These are phyloP conservation scores for Micrasema minimum DNA, from an alignment of 1,140 invertebrate genomes.

Conservation along the genomic window DNA sequence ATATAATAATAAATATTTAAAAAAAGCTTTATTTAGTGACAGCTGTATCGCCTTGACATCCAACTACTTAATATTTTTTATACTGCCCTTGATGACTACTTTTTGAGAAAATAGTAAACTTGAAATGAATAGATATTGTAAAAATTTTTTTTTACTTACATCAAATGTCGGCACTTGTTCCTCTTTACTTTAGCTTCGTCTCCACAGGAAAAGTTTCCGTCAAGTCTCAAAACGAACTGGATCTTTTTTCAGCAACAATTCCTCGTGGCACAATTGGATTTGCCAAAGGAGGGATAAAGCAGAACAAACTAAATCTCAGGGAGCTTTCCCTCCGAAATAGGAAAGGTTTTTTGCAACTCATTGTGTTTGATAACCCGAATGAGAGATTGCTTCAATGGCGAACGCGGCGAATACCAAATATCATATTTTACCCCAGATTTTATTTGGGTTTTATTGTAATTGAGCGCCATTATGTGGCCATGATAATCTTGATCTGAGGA, in stretches of 20 bases:
- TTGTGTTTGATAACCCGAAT: conserved; percentile 55
- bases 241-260: conserved; percentile 34
- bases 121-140: too few relatives aligned
- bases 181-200: not conserved
- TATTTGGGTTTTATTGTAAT: conserved; percentile 51
- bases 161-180: too few relatives aligned
- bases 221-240: conserved; percentile 24
- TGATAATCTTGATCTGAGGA: conserved; percentile 48
- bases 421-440: conserved; percentile 45
- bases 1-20: too few relatives aligned
- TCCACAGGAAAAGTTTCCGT: conserved; percentile 8
- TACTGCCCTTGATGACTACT: too few relatives aligned
- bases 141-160: too few relatives aligned
- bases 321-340: conserved; percentile 45
- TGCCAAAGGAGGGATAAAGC: conserved; percentile 44
- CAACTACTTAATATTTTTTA: too few relatives aligned
- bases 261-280: conserved; percentile 50
- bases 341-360: conserved; percentile 54
- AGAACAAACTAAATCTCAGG: conserved; percentile 48
- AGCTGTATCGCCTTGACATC: too few relatives aligned
- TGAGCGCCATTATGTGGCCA: conserved; percentile 51
- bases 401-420: conserved; percentile 51
- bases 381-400: conserved; percentile 49
- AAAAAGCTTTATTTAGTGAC: too few relatives aligned
- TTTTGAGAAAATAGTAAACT: too few relatives aligned